Conservation (phyloP, 2,797 vertebrate species). For the Okamejei kenojei region DNA sequence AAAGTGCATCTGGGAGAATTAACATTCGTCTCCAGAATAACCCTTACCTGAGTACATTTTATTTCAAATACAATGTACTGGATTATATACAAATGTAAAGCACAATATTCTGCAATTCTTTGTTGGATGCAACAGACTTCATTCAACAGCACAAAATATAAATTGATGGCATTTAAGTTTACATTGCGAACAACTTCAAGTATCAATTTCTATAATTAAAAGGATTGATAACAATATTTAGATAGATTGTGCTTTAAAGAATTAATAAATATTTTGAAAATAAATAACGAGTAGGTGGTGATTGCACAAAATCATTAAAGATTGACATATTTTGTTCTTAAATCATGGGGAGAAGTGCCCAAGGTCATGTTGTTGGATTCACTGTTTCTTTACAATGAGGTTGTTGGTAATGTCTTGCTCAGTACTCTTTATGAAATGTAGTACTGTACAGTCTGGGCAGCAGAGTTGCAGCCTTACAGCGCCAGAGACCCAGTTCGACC, state of each 20-base stretch:
- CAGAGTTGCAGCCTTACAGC: too few relatives aligned
- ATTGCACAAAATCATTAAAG: neutral
- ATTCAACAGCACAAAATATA: neutral
- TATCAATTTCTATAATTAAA: neutral
- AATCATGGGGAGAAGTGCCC: too few relatives aligned
- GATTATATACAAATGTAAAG: neutral
- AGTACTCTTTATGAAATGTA: neutral
- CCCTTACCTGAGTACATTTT: neutral
- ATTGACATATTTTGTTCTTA: neutral
- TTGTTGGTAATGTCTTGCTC: neutral
- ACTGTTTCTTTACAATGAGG: neutral
- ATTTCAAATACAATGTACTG: neutral
- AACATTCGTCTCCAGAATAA: neutral
- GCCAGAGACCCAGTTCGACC: too few relatives aligned
- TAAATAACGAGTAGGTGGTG: neutral
- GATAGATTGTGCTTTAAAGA: neutral
- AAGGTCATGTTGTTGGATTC: too few relatives aligned
- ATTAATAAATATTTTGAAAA: neutral
- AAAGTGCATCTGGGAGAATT: neutral
- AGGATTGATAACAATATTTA: neutral
- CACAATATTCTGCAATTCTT: neutral
- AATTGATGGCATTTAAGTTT: neutral
- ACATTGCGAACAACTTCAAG: neutral
- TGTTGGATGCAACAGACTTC: neutral
- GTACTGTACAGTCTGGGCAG: too few relatives aligned